Evolutionary conservation across 1,140 invertebrate genomes (phyloP).

Genomic region (Yoshiicerus persimilis): DNA sequence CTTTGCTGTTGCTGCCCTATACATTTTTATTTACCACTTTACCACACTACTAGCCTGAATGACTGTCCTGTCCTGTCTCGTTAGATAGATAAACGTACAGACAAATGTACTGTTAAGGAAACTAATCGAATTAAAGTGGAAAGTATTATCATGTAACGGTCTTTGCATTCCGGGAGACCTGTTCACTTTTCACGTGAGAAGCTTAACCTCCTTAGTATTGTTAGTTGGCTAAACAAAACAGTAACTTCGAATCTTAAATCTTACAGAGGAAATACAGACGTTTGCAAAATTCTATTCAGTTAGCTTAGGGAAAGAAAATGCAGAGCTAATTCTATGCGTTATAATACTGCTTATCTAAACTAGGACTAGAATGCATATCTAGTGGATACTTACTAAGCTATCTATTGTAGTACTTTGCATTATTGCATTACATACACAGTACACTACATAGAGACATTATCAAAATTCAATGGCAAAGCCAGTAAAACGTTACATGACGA

Average conservation of each 20-base stretch:
- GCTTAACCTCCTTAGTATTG: conserved; percentile 5
- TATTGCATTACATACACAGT: background rate
- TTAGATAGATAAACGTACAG: background rate
- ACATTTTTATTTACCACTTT: background rate
- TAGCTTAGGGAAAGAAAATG: background rate
- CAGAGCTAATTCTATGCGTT: background rate
- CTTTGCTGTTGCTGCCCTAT: background rate
- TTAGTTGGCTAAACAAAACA: background rate
- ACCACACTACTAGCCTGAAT: background rate
- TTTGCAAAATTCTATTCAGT: background rate
- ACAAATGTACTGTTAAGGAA: conserved; percentile 31
- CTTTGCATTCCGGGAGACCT: conserved; percentile 24
- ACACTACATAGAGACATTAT: background rate
- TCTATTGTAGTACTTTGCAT: background rate
- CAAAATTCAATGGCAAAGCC: background rate
- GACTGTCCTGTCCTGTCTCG: conserved; percentile 3
- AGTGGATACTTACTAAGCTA: background rate
- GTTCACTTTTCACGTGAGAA: conserved; percentile 19
- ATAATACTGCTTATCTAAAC: background rate
- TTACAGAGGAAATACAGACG: background rate
- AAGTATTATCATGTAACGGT: conserved; percentile 37
- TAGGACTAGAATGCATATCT: background rate
- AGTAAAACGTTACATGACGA: background rate
- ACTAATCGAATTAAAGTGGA: conserved; percentile 46
- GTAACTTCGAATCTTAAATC: background rate